These are phyloP conservation scores for Erythrolamprus reginae DNA, from an alignment of 2,113 vertebrate species.

Conservation along the genomic window DNA sequence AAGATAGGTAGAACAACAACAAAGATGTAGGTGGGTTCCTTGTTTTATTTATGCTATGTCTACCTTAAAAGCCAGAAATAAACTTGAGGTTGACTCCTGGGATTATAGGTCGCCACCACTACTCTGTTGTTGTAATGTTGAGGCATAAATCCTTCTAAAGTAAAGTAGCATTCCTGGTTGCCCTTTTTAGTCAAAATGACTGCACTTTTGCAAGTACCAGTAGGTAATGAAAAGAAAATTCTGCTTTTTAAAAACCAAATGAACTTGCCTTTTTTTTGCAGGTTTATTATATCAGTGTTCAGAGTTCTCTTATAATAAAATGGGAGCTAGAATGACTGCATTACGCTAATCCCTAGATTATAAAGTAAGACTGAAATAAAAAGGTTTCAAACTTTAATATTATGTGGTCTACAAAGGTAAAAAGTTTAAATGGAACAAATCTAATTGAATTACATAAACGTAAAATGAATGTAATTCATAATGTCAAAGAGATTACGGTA, in stretches of 20 bases:
- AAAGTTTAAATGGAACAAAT: constrained; percentile 34
- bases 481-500: constrained; percentile 25
- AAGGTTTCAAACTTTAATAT: constrained; percentile 28
- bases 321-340: constrained; percentile 1
- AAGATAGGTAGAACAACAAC: not conserved
- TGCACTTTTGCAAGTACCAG: not conserved
- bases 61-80: not conserved
- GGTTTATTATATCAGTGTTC: constrained; percentile 4
- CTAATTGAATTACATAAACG: constrained; percentile 9
- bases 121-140: not conserved
- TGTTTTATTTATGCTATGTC: not conserved
- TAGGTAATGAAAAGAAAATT: not conserved
- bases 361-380: constrained; percentile 1
- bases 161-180: not conserved
- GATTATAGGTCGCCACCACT: not conserved
- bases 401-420: not conserved
- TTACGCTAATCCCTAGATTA: constrained; percentile 22
- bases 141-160: not conserved
- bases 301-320: constrained; percentile 20
- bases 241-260: not conserved
- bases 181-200: not conserved
- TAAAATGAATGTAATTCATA: constrained; percentile 8
- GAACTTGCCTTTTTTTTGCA: not conserved
- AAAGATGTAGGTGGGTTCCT: not conserved
- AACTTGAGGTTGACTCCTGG: not conserved